phyloP scores from a whole-genome alignment of 2,888 invertebrate genomes.

The Macrosiphum euphorbiae region DNA sequence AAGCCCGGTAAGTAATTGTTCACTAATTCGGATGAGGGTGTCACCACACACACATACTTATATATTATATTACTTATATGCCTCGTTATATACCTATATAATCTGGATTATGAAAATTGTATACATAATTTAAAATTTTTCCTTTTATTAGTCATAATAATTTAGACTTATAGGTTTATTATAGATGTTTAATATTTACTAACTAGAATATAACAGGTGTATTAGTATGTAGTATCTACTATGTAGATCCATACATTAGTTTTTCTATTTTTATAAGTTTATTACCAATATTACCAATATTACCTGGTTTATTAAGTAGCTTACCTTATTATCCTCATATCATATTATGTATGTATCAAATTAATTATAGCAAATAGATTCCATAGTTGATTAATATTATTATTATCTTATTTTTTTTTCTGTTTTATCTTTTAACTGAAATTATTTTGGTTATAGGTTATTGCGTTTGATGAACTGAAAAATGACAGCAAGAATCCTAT shows the following conservation, averaged over 20 bases:
- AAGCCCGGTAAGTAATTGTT: too few species aligned
- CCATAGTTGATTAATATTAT: not conserved
- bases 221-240: not conserved
- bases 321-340: not conserved
- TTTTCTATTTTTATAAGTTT: not conserved
- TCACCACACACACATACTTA: not conserved
- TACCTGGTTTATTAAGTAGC: not conserved
- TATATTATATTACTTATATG: not conserved
- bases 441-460: constrained; percentile 76
- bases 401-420: not conserved
- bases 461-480: constrained; percentile 98
- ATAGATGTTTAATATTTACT: not conserved
- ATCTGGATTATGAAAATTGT: not conserved
- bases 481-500: constrained; percentile 99
- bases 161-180: too few species aligned
- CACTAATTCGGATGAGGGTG: not conserved
- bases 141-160: too few species aligned
- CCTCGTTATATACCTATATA: not conserved
- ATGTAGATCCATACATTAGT: not conserved
- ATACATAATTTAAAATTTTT: not conserved
- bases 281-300: too few species aligned
- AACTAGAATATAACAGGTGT: not conserved
- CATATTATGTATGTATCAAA: not conserved
- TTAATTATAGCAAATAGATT: not conserved
- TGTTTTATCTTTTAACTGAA: not conserved